Evolutionary conservation across 2,888 invertebrate genomes (phyloP), one percentile per base, ranked within the genome.

Genomic region (Polyommatus icarus): DNA sequence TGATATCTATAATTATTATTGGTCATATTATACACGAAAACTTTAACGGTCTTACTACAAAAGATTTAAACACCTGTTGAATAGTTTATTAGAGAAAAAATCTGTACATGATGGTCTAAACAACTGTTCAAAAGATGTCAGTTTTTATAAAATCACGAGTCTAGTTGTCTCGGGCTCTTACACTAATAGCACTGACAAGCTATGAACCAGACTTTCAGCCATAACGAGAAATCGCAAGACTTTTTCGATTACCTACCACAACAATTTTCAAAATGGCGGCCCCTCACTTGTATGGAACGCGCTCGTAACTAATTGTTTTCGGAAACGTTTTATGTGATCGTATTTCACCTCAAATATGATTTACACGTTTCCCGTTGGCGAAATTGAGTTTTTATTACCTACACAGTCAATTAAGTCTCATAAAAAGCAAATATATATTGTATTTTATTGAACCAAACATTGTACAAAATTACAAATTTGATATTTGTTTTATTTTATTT

Each of bases 261-360:
- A 67, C 29, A 67, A 67, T 32, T 67, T 29, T 12, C 18, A 67
- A 67, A 67, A 67, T 67, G 67, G 67, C 72, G 8, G 29, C 36
- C n/a, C 76, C 57, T 24, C 29, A 40, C 90, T 89, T 89, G 85
- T 88, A 83, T 83, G 83, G 86, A 85, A 87, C 88, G 86, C 88
- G 88, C 87, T 87, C 91, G 91, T 90, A 90, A 91, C 92, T 93
- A 93, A 93, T 93, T 93, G 93, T 89, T 92, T 92, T 92, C 90
- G 93, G 93, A 93, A 93, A 91, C 90, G 91, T 86, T 93, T 92
- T 92, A 93, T 92, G 91, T 86, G 93, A 89, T 90, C 91, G 89
- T 93, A 93, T 91, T 90, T 93, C 91, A 93, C 91, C 89, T 91
- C 91, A 89, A 91, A 90, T 81, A 91, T 93, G 92, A 93, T 92